Evolutionary conservation across 2,113 vertebrate genomes (phyloP).

Genomic region (Cynopterus brachyotis): DNA sequence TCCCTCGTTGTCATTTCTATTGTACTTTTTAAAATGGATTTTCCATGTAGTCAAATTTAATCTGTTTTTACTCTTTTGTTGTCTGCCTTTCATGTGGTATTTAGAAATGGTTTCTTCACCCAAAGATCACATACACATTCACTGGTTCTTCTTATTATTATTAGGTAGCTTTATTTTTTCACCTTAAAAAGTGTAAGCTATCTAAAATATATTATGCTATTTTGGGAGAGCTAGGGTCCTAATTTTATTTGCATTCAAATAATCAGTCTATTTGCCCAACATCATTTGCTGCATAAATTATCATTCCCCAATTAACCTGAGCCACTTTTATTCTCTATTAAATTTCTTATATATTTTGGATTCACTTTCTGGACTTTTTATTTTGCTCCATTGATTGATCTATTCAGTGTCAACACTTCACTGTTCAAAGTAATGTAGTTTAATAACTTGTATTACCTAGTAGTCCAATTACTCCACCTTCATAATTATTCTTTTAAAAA

Average conservation of each 20-base stretch:
- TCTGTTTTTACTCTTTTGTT: not conserved
- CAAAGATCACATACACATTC: constrained; percentile 12
- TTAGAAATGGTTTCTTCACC: constrained; percentile 31
- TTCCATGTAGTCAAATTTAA: constrained; percentile 26
- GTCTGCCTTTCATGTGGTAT: constrained; percentile 10
- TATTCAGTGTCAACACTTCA: not conserved
- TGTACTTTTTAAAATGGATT: not conserved
- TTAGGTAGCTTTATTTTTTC: not conserved
- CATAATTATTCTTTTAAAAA: constrained; percentile 35
- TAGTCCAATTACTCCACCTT: not conserved
- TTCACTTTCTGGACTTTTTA: not conserved
- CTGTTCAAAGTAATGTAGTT: not conserved
- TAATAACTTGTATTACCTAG: not conserved
- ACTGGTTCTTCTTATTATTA: not conserved
- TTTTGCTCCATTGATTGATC: not conserved
- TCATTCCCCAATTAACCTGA: not conserved
- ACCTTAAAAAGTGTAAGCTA: not conserved
- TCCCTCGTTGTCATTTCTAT: not conserved
- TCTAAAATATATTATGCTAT: constrained; percentile 16
- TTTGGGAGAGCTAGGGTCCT: not conserved
- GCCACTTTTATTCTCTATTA: not conserved
- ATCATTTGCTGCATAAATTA: not conserved
- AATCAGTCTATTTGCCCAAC: not conserved
- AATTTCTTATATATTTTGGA: not conserved
- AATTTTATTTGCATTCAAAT: constrained; percentile 8